phyloP scores from a whole-genome alignment of 2,113 vertebrate species.

The Cyanistes caeruleus region DNA sequence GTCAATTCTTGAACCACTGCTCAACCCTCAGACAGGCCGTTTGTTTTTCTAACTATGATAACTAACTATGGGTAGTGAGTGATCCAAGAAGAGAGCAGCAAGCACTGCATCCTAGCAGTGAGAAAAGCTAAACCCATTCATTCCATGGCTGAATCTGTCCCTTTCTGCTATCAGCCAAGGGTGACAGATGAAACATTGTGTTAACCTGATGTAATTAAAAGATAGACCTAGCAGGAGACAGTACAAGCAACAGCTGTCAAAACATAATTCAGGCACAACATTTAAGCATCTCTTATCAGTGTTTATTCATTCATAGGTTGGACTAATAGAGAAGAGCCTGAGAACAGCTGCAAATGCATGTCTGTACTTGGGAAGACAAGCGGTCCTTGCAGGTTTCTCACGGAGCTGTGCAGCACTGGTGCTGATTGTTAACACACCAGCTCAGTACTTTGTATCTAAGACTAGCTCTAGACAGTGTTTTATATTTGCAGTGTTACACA shows the following conservation, averaged over 20 bases:
- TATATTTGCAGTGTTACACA: rapidly evolving
- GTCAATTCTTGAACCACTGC: neutral
- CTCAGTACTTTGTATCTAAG: neutral
- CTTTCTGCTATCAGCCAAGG: conserved; percentile 3
- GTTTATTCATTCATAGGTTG: conserved; percentile 45
- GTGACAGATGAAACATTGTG: conserved; percentile 40
- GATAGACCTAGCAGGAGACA: neutral
- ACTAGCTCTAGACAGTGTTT: neutral
- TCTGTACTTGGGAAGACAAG: neutral
- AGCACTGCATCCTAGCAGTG: neutral
- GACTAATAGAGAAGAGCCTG: neutral
- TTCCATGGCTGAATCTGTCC: neutral
- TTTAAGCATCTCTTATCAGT: conserved; percentile 26
- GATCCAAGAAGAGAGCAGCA: neutral
- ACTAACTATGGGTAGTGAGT: neutral
- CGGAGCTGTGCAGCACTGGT: neutral
- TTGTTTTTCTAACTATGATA: neutral
- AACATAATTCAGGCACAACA: conserved; percentile 17
- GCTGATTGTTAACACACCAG: neutral
- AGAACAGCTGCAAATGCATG: neutral
- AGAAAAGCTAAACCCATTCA: neutral
- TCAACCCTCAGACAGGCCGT: neutral
- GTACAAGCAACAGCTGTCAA: conserved; percentile 43
- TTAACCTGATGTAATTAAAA: conserved; percentile 61
- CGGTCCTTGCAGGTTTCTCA: neutral